Evolutionary conservation across 2,113 vertebrate genomes (phyloP).

Genomic region (Oncorhynchus clarkii): DNA sequence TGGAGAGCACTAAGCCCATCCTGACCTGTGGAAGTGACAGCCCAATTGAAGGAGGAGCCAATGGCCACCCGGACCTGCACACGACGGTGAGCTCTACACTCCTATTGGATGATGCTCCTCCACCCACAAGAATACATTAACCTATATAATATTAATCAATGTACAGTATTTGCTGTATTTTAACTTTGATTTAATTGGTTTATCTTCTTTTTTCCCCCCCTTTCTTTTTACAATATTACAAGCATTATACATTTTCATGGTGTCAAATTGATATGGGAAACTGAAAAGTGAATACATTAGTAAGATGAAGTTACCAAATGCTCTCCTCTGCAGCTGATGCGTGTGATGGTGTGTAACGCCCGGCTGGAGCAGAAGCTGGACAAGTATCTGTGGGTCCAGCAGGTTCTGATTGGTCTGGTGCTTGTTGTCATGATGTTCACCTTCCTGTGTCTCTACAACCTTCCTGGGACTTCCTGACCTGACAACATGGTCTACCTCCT

Average conservation of each 20-base stretch:
- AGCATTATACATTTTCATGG: too few relatives aligned
- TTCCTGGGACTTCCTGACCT: conserved; percentile 48
- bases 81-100: conserved; percentile 72
- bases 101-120: background rate
- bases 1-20: conserved; percentile 79
- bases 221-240: too few relatives aligned
- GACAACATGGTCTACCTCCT: background rate
- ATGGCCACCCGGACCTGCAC: conserved; percentile 79
- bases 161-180: too few relatives aligned
- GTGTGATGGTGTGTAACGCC: conserved; percentile 76
- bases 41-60: conserved; percentile 55
- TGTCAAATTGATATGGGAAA: background rate
- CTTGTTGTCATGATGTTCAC: conserved; percentile 77
- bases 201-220: too few relatives aligned
- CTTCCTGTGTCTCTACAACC: conserved; percentile 75
- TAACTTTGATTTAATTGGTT: too few relatives aligned
- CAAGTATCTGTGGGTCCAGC: conserved; percentile 86
- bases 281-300: background rate
- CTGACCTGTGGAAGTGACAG: conserved; percentile 71
- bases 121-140: too few relatives aligned
- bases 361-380: conserved; percentile 87
- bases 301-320: background rate
- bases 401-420: conserved; percentile 79
- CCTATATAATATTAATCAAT: too few relatives aligned
- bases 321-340: conserved; percentile 78